Percentiles rank a stretch among this genome's conserved stretches.
Conservation (phyloP, 2,113 vertebrate species). For the Coptodon rendalli region DNA sequence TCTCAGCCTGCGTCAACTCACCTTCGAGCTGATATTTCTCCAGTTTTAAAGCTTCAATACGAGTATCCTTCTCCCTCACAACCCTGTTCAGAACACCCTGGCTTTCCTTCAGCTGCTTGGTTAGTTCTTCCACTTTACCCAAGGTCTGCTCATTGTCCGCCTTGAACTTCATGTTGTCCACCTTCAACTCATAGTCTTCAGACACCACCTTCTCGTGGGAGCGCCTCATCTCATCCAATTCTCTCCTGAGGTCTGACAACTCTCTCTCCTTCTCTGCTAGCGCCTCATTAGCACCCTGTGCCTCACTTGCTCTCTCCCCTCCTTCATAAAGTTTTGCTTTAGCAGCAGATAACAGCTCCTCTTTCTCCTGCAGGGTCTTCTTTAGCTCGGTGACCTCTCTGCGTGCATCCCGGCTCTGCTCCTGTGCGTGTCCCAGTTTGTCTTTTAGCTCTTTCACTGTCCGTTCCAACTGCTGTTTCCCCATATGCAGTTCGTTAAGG, state of each 20-base stretch:
- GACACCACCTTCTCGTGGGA: conserved; percentile 73
- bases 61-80: conserved; percentile 76
- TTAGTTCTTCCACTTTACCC: conserved; percentile 63
- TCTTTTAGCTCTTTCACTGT: conserved; percentile 76
- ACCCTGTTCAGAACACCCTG: conserved; percentile 65
- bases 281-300: conserved; percentile 29
- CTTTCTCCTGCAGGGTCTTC: conserved; percentile 70
- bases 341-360: conserved; percentile 67
- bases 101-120: conserved; percentile 73
- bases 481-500: conserved; percentile 81
- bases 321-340: conserved; percentile 55
- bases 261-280: conserved; percentile 72
- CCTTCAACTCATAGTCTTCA: conserved; percentile 77
- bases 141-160: conserved; percentile 24
- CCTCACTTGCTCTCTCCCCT: conserved; percentile 23
- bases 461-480: conserved; percentile 77
- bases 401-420: conserved; percentile 59
- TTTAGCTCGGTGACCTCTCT: conserved; percentile 73
- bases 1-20: conserved; percentile 76
- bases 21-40: conserved; percentile 82
- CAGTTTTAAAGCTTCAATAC: conserved; percentile 78
- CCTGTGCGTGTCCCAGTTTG: conserved; percentile 72
- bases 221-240: conserved; percentile 72
- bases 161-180: conserved; percentile 77
- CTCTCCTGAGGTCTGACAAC: conserved; percentile 69